Conservation (phyloP, 2,797 vertebrate species). For the Myiothlypis chrysogaster region DNA sequence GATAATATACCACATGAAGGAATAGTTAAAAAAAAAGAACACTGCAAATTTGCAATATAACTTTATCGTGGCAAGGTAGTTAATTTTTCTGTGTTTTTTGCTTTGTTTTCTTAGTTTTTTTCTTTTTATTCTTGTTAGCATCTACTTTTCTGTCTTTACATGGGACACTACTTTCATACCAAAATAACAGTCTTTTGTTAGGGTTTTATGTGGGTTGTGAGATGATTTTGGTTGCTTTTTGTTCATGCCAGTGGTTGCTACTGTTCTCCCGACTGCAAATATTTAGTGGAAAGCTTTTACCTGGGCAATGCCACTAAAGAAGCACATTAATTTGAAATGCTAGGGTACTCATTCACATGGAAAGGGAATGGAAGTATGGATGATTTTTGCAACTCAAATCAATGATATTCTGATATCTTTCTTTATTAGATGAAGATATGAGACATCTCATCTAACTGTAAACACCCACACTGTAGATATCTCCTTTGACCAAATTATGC, state of each 20-base stretch:
- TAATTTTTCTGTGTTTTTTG: not conserved
- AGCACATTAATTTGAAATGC: not conserved
- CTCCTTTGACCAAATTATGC: not conserved
- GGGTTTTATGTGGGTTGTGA: not conserved
- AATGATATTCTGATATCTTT: not conserved
- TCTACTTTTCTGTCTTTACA: not conserved
- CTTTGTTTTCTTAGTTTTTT: not conserved
- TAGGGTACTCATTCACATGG: not conserved
- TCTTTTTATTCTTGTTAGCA: not conserved
- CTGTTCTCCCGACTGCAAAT: not conserved
- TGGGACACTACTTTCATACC: rapidly evolving
- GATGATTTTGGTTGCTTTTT: not conserved
- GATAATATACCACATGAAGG: not conserved
- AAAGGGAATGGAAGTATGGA: not conserved
- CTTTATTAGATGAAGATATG: not conserved
- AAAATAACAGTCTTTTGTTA: not conserved
- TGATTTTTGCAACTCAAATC: not conserved
- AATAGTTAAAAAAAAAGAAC: not conserved
- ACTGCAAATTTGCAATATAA: not conserved
- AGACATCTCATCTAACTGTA: not conserved
- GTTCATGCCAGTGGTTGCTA: not conserved
- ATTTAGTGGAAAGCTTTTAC: not conserved
- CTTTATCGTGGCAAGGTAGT: not conserved
- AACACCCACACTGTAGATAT: not conserved
- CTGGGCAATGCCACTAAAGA: not conserved